phyloP scores from a whole-genome alignment of 92 coral and sea anemone species.

The Palythoa caribaeorum region DNA sequence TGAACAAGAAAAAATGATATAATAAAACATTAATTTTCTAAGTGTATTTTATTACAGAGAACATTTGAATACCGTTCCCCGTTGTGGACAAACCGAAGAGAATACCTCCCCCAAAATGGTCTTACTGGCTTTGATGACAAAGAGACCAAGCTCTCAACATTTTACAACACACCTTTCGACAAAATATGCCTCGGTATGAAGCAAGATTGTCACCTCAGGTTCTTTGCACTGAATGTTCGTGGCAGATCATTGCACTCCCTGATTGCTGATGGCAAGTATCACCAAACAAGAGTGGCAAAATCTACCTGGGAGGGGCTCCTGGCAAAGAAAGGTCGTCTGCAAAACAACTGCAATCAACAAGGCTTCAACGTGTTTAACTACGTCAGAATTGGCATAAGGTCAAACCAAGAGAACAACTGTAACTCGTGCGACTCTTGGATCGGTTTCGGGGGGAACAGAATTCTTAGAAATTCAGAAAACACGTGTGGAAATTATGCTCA shows the following conservation, averaged over 20 bases:
- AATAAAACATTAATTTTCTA: not conserved
- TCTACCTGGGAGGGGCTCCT: not conserved
- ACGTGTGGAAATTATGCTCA: not conserved
- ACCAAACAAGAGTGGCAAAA: not conserved
- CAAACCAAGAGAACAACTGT: slow-evolving; percentile 24
- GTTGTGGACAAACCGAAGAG: not conserved
- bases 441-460: not conserved
- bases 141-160: slow-evolving; percentile 30
- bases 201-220: not conserved
- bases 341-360: slow-evolving; percentile 23
- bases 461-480: too few species aligned
- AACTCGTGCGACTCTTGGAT: slow-evolving; percentile 20
- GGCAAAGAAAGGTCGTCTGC: not conserved
- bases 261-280: slow-evolving; percentile 37
- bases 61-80: not conserved
- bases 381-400: slow-evolving; percentile 24
- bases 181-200: slow-evolving; percentile 35
- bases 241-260: slow-evolving; percentile 16
- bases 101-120: slow-evolving; percentile 13
- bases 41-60: not conserved
- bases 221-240: not conserved
- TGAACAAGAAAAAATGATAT: too few species aligned
- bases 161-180: not conserved
- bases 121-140: slow-evolving; percentile 11
- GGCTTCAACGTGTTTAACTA: not conserved